Base-by-base conservation (phyloP, 2,797 vertebrate species). In the Bucorvus abyssinicus region DNA sequence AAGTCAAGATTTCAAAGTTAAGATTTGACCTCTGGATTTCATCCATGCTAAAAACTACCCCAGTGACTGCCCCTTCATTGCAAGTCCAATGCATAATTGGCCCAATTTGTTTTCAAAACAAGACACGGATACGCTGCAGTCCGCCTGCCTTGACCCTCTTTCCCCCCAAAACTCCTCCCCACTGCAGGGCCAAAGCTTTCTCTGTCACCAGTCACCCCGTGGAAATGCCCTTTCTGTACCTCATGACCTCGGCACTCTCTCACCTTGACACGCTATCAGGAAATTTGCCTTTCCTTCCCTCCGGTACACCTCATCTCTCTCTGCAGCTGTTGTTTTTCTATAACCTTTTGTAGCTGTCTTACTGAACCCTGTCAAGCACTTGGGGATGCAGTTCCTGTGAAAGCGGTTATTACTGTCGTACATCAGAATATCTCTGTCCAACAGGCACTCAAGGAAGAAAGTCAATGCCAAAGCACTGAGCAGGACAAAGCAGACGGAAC, bases 131-230 rank as follows among this genome's bases (percentile, higher is more conserved):
- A 16, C 15, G 22, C 80, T 68, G 32, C 6, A 44, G 50, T 42
- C 27, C 26, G 59, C 61, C 56, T 14, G 36, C 64, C 69, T 27
- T 7, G 63, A 50, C 59, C 57, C n/a, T 3, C 0, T 8, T 11
- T 42, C 26, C 20, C 49, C 68, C 69, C 0, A 0, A 8, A 63
- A 50, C 1, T 0, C 4, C 27, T 64, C 50, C 68, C 34, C 38
- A 15, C 1, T 3, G 29, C 63, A 80, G 53, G 20, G 23, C 17
- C 79, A 34, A 79, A 63, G 79, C 57, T 68, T 22, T 32, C 29
- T 63, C 27, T 50, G 75, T 30, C 20, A 11, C 38, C 38, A 3
- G 22, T 12, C 10, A 49, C 49, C 26, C n/a, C 0, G 1, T 19
- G 56, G 61, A 55, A 53, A 70, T 36, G 64, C 38, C 63, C 59